Base-by-base conservation (phyloP, 2,797 vertebrate genomes). In the Cheirogaleus major region DNA sequence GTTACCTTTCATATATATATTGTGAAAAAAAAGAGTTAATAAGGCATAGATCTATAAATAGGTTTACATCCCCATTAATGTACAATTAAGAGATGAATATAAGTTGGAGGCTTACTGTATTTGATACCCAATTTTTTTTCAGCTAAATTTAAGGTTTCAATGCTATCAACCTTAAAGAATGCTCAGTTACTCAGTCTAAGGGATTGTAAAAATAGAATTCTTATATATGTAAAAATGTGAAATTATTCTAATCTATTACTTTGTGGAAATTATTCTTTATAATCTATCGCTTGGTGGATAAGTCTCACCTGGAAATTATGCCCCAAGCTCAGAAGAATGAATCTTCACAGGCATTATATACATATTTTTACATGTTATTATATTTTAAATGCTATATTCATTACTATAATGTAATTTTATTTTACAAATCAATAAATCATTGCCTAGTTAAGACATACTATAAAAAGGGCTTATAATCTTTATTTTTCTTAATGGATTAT, bases 191-290 rank as follows among this genome's bases (percentile, higher is more conserved):
- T 89, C 55, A 72, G 14, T 96, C 45, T 7, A 30, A 43, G 30
- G 17, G 83, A 20, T 61, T 94, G 4, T 52, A 69, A 81, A 48
- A 87, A 55, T 48, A 50, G 18, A 84, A 89, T 67, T 70, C 43
- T 75, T 81, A 76, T 2, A 43, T 78, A 55, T 69, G 52, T 43
- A 69, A 61, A 83, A 72, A 67, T 57, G 2, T 76, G 30, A 95
- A 75, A 65, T 76, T 82, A 57, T 89, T 96, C 78, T 20, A 70
- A 4, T 48, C 48, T 70, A 65, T n/a, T 9, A 7, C 22, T 67
- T 73, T 88, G 25, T 61, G 25, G 18, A 95, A 80, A 65, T 76
- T 78, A 65, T 89, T 97, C 20, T 70, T 89, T 45, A 89, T 17
- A 63, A 3, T 41, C 57, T 72, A 59, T 38, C 5, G 3, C 18